Evolutionary conservation across 2,797 vertebrate species (phyloP).

Genomic region (Dendrocincla fuliginosa): DNA sequence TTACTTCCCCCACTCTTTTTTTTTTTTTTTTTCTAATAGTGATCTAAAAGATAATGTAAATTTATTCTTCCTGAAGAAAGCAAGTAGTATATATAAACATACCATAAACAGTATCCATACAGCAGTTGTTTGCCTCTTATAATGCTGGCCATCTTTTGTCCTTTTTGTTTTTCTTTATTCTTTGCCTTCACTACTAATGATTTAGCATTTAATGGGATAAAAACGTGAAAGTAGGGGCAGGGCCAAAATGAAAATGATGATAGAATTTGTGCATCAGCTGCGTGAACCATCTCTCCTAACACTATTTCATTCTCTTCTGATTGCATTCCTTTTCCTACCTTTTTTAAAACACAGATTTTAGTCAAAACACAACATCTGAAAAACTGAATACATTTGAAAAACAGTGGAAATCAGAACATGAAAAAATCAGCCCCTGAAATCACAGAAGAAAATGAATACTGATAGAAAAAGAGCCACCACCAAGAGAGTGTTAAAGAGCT

Average conservation of each 20-base stretch:
- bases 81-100: neutral
- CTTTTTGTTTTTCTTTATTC: neutral
- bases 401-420: neutral
- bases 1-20: fast-evolving
- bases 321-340: neutral
- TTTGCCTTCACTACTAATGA: neutral
- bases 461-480: neutral
- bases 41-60: neutral
- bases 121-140: neutral
- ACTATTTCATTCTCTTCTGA: neutral
- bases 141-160: neutral
- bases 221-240: neutral
- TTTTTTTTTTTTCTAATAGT: neutral
- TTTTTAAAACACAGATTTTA: neutral
- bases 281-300: neutral
- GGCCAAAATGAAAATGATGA: neutral
- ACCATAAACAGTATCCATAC: neutral
- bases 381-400: neutral
- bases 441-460: neutral
- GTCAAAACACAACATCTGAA: neutral
- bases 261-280: neutral
- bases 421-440: neutral
- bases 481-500: neutral
- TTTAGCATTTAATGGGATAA: neutral
- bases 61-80: neutral